These are phyloP conservation scores for Agapostemon virescens DNA, from an alignment of 2,888 invertebrate species.

Conservation along the genomic window DNA sequence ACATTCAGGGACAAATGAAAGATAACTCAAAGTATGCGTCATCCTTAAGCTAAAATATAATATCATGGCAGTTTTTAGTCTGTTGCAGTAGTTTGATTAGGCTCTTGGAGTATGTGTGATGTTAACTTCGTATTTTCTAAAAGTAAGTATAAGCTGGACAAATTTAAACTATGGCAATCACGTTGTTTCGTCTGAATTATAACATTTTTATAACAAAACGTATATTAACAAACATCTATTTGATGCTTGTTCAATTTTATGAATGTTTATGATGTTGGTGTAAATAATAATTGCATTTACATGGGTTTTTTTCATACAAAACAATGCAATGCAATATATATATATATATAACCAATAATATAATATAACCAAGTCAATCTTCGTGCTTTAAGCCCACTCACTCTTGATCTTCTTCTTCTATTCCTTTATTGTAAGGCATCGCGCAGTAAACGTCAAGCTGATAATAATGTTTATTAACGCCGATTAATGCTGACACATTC, in stretches of 20 bases:
- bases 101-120: background rate
- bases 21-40: background rate
- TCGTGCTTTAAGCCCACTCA: too few species aligned
- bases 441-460: too few species aligned
- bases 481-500: too few species aligned
- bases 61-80: background rate
- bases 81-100: background rate
- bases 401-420: too few species aligned
- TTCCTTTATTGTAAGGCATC: too few species aligned
- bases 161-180: background rate
- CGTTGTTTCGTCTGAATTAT: background rate
- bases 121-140: constrained; percentile 27
- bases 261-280: background rate
- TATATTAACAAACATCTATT: background rate
- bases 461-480: too few species aligned
- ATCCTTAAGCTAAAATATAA: background rate
- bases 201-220: background rate
- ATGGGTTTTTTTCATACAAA: background rate
- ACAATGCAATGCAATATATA: background rate
- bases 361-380: too few species aligned
- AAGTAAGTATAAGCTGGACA: constrained; percentile 13
- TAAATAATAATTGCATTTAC: background rate
- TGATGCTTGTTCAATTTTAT: background rate
- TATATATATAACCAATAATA: too few species aligned
- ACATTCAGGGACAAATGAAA: background rate